Conservation (phyloP, 2,888 invertebrate genomes). For the Eumerus sabulonum region DNA sequence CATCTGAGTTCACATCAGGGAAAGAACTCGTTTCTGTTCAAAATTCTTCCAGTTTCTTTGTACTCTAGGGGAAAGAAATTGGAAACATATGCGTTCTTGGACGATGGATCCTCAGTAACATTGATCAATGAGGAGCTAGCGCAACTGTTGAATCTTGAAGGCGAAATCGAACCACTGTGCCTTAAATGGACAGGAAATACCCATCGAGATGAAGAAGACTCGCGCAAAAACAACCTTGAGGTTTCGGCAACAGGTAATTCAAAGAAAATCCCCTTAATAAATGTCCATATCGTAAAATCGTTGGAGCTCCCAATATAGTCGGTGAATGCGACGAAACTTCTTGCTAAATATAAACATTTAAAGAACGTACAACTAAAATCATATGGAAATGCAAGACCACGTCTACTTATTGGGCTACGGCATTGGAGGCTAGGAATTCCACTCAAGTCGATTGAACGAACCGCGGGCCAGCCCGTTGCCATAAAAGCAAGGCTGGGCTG, state of each 20-base stretch:
- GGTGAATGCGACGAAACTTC: not conserved
- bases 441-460: not conserved
- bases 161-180: constrained; percentile 8
- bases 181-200: constrained; percentile 32
- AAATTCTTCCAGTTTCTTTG: constrained; percentile 12
- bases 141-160: not conserved
- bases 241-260: not conserved
- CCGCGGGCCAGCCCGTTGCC: not conserved
- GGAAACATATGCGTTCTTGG: constrained; percentile 18
- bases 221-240: constrained; percentile 4
- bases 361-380: constrained; percentile 7
- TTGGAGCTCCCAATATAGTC: constrained; percentile 19
- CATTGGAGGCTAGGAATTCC: not conserved
- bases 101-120: constrained; percentile 26
- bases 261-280: not conserved
- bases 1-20: not conserved
- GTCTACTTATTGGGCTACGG: not conserved
- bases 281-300: constrained; percentile 5
- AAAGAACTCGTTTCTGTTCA: constrained; percentile 2
- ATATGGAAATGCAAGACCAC: not conserved
- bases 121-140: constrained; percentile 9
- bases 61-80: not conserved
- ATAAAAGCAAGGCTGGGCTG: not conserved
- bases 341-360: not conserved
- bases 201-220: constrained; percentile 1